A percentile compares a stretch with the other conserved stretches of the same genome.
Evolutionary conservation across 2,888 invertebrate species (phyloP).

Genomic region (Drosophila peninsularis): DNA sequence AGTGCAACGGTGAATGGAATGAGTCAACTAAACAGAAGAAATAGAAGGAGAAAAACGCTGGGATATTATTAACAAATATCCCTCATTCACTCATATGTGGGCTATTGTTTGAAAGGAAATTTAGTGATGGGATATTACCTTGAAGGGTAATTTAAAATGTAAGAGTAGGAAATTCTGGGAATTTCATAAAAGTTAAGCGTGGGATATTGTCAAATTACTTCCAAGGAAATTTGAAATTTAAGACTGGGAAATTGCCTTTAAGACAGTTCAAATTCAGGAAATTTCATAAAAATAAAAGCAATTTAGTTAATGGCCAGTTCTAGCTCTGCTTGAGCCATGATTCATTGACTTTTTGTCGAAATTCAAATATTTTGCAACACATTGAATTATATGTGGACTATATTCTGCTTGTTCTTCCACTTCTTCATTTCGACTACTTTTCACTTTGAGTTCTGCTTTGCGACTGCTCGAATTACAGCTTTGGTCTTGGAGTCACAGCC

Average conservation of each 20-base stretch:
- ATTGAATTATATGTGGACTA: not conserved
- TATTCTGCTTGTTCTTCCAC: not conserved
- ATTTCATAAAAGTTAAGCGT: too few species aligned
- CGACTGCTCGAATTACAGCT: conserved; percentile 48
- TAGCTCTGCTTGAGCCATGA: conserved; percentile 21
- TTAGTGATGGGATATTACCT: not conserved
- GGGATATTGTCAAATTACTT: too few species aligned
- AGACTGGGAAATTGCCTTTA: not conserved
- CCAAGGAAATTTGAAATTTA: too few species aligned
- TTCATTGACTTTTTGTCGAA: conserved; percentile 26
- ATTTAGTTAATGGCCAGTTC: not conserved
- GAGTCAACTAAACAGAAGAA: conserved; percentile 28
- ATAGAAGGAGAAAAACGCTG: not conserved
- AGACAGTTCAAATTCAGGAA: too few species aligned
- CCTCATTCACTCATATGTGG: not conserved
- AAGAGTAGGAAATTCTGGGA: too few species aligned
- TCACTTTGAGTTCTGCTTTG: conserved; percentile 8
- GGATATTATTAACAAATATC: conserved; percentile 4
- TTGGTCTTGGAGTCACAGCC: conserved; percentile 12
- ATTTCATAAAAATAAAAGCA: not conserved
- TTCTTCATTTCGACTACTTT: not conserved
- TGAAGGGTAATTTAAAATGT: not conserved
- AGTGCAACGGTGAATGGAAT: conserved; percentile 28
- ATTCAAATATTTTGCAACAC: conserved; percentile 28
- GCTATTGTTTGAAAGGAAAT: too few species aligned